These are phyloP conservation scores for Erpornis zantholeuca DNA, from an alignment of 2,113 vertebrate genomes.

Conservation along the genomic window DNA sequence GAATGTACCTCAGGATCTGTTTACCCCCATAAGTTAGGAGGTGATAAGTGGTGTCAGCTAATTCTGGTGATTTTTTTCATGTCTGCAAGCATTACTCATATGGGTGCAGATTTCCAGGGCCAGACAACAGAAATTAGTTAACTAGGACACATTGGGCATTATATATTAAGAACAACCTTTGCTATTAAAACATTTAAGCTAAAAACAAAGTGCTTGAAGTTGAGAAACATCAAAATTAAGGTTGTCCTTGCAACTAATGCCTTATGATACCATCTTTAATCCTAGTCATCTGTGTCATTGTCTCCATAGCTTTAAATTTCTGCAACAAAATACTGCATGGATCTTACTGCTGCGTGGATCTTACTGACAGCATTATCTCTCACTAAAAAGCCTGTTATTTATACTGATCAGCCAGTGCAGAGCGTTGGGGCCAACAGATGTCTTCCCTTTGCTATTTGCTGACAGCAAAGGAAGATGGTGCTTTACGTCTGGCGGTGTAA, in stretches of 20 bases:
- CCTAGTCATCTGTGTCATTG: not conserved
- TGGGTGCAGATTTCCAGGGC: not conserved
- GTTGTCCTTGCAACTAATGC: constrained; percentile 11
- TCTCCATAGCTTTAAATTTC: constrained; percentile 8
- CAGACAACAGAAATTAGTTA: not conserved
- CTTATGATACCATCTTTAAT: constrained; percentile 44
- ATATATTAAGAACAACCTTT: not conserved
- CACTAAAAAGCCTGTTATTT: not conserved
- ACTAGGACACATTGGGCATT: not conserved
- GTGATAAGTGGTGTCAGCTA: not conserved
- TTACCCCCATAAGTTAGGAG: not conserved
- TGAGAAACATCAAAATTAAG: not conserved
- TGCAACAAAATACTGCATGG: not conserved
- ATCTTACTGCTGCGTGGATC: not conserved
- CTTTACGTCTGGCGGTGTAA: rapidly evolving
- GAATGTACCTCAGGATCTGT: not conserved
- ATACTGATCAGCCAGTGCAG: not conserved
- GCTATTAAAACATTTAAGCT: not conserved
- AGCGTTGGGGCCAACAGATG: not conserved
- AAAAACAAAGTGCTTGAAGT: not conserved
- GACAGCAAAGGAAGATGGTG: not conserved
- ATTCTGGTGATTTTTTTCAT: not conserved
- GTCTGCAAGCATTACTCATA: not conserved
- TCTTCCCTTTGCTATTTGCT: not conserved
- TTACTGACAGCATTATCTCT: not conserved